Conservation (phyloP, 2,888 invertebrate species). For the Habrosyne pyritoides region DNA sequence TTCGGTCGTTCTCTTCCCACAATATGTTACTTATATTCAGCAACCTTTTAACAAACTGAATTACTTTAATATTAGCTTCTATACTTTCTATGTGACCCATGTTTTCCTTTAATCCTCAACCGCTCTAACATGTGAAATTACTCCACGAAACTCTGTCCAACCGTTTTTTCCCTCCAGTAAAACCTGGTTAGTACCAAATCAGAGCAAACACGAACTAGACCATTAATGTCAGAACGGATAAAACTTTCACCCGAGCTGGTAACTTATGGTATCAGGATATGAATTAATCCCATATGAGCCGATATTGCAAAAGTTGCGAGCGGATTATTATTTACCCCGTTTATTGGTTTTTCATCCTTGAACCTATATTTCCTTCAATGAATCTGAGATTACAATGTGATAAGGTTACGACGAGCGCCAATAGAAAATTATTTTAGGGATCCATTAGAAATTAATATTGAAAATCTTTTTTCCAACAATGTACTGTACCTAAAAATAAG, state of each 20-base stretch:
- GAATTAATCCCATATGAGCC: constrained; percentile 49
- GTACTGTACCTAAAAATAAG: too few species aligned
- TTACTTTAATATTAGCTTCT: too few species aligned
- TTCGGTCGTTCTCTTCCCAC: too few species aligned
- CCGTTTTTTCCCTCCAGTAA: constrained; percentile 19
- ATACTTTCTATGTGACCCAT: too few species aligned
- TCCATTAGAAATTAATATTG: background rate
- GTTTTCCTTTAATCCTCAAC: too few species aligned
- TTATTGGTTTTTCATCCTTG: constrained; percentile 43
- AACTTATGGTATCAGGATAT: constrained; percentile 40
- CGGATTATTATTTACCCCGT: constrained; percentile 45
- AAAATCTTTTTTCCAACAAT: too few species aligned
- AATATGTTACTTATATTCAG: too few species aligned
- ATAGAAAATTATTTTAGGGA: background rate
- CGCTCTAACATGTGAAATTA: background rate
- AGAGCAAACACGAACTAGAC: constrained; percentile 24
- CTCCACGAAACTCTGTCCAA: background rate
- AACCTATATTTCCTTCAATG: constrained; percentile 32
- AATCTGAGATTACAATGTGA: constrained; percentile 29
- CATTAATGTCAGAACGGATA: constrained; percentile 39
- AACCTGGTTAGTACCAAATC: constrained; percentile 20
- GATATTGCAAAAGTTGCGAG: constrained; percentile 51
- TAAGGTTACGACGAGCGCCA: constrained; percentile 17
- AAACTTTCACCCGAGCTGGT: constrained; percentile 39
- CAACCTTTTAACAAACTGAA: too few species aligned